Conservation (phyloP, 2,888 invertebrate species). For the Trichogramma evanescens region DNA sequence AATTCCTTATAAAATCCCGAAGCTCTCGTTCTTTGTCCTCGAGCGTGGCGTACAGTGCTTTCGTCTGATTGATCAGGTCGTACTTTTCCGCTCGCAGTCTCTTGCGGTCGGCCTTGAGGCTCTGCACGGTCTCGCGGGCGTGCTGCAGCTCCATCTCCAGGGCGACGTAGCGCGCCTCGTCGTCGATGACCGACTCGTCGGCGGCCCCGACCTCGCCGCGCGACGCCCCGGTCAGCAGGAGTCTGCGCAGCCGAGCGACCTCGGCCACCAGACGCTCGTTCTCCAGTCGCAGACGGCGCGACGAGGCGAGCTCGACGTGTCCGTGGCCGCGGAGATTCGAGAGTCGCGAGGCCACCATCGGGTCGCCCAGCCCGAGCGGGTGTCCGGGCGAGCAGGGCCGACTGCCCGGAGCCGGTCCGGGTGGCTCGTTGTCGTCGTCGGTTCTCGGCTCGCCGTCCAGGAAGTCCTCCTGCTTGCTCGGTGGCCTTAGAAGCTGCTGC, state of each 20-base stretch:
- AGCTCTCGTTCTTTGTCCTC: conserved; percentile 93
- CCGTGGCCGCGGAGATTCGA: conserved; percentile 40
- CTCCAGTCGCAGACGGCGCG: conserved; percentile 62
- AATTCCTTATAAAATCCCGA: conserved; percentile 88
- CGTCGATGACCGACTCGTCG: conserved; percentile 50
- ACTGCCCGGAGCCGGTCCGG: conserved; percentile 43
- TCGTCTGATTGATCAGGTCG: conserved; percentile 88
- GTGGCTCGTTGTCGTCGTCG: conserved; percentile 48
- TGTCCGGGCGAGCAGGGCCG: conserved; percentile 41
- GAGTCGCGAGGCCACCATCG: conserved; percentile 41
- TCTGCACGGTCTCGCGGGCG: conserved; percentile 73
- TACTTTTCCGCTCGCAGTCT: conserved; percentile 88
- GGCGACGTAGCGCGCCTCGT: conserved; percentile 54
- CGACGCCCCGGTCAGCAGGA: conserved; percentile 60
- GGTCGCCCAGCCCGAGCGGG: conserved; percentile 40
- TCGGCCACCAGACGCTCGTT: conserved; percentile 73
- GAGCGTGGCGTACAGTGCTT: conserved; percentile 85
- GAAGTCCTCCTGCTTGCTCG: conserved; percentile 38
- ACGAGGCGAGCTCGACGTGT: conserved; percentile 53
- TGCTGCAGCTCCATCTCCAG: conserved; percentile 68
- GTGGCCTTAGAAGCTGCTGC: conserved; percentile 33
- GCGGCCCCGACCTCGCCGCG: conserved; percentile 53
- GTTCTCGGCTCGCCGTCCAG: conserved; percentile 40
- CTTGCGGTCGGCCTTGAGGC: conserved; percentile 82
- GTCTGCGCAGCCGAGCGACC: conserved; percentile 60